phyloP scores from a whole-genome alignment of 2,113 vertebrate species.

The Athene cunicularia region DNA sequence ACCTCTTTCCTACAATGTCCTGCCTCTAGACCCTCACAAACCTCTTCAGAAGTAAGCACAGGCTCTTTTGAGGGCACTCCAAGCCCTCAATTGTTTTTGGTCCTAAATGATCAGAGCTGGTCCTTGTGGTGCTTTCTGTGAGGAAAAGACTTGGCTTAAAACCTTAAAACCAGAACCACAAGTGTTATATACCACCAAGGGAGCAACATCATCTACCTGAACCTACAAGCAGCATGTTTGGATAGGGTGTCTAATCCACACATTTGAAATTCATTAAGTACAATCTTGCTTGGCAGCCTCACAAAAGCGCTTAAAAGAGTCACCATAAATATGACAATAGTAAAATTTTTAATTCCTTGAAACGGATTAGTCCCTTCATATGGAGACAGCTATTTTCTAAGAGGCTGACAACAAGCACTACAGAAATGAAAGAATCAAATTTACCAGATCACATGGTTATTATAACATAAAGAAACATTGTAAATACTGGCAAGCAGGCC shows the following conservation, averaged over 20 bases:
- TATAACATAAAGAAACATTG: background rate
- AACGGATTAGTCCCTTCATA: background rate
- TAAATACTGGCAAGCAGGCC: constrained; percentile 4
- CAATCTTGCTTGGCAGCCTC: background rate
- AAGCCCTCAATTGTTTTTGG: background rate
- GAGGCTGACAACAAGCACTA: background rate
- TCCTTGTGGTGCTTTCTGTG: background rate
- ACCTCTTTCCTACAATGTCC: background rate
- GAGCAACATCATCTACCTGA: background rate
- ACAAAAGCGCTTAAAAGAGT: background rate
- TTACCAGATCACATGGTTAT: background rate
- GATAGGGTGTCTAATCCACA: background rate
- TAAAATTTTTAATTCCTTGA: background rate
- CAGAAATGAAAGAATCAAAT: background rate
- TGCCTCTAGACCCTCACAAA: background rate
- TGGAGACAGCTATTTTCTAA: background rate
- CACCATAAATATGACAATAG: background rate
- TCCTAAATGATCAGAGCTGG: background rate
- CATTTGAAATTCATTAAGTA: background rate
- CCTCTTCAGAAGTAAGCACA: background rate
- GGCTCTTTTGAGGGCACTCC: background rate
- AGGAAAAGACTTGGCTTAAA: background rate
- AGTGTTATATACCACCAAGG: background rate
- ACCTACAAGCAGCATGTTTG: background rate
- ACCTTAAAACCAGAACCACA: background rate